Conservation (phyloP, 2,113 vertebrate species). For the Pao palembangensis region DNA sequence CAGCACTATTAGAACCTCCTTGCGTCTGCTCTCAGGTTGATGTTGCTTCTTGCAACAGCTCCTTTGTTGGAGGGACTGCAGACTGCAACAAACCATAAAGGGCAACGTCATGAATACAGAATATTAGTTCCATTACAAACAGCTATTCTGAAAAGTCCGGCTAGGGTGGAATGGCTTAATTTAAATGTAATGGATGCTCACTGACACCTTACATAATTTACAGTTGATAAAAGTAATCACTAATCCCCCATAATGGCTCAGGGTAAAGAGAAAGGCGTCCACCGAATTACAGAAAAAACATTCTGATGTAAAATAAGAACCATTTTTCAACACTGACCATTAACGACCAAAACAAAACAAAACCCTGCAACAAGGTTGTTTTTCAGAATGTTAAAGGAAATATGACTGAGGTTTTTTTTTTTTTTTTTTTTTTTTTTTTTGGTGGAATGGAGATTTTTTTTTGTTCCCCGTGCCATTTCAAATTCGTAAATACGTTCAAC, state of each 20-base stretch:
- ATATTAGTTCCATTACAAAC: constrained; percentile 40
- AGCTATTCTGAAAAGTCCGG: constrained; percentile 35
- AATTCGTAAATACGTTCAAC: too few relatives aligned
- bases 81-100: constrained; percentile 48
- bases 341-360: constrained; percentile 6
- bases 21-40: constrained; percentile 18
- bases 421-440: background rate
- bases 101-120: constrained; percentile 45
- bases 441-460: background rate
- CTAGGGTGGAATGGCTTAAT: constrained; percentile 47
- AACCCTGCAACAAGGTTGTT: background rate
- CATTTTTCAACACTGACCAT: constrained; percentile 37
- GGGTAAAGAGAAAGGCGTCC: constrained; percentile 31
- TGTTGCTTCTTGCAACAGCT: constrained; percentile 21
- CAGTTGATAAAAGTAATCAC: constrained; percentile 57
- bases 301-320: constrained; percentile 30
- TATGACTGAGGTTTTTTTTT: background rate
- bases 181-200: constrained; percentile 62
- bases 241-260: constrained; percentile 49
- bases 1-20: constrained; percentile 36
- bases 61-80: constrained; percentile 22
- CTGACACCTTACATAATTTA: constrained; percentile 35
- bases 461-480: background rate
- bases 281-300: constrained; percentile 51
- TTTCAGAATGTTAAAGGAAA: too few relatives aligned